Base-by-base conservation (phyloP, 2,113 vertebrate genomes). In the Xenopus tropicalis region DNA sequence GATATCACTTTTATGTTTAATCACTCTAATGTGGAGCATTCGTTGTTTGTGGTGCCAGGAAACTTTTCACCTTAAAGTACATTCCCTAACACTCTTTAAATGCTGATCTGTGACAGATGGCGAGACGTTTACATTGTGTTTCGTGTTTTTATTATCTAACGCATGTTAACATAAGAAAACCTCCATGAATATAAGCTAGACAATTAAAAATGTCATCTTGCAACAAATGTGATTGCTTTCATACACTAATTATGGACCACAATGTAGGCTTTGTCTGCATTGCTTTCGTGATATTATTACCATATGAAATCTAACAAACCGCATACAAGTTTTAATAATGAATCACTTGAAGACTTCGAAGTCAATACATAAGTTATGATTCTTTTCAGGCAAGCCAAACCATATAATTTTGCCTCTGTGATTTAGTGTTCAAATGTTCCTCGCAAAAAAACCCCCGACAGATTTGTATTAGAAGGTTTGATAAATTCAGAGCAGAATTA, bases 231-330 rank as follows among this genome's bases (percentile, higher is more conserved):
- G 21, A 13, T 62, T 69, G 58, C 54, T 62, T 66, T 54, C 43
- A 61, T 69, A 46, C 46, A 69, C 58, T 69, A 69, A 62, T 62
- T 25, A 44, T 62, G 24, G 46, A 43, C 73, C 58, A 75, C 73
- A 69, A 69, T 75, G 58, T 59, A 56, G 51, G 66, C 73, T 75
- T 75, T 75, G 73, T 69, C 57, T 54, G 19, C 63, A 67, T 21
- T 24, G 43, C 17, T 65, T 59, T 14, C 19, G 25, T 51, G 57
- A 75, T 62, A 75, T 75, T 69, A 37, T 58, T 75, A 69, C 73
- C 73, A 75, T 75, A 75, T 75, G 73, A 75, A 69, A 37, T 48
- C 58, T 69, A 69, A 69, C 73, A 62, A 75, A 63, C 66, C 73
- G 56, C 66, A 63, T 56, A 69, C 66, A 69, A 69, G 66, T 62